Conservation (phyloP, 2,113 vertebrate species). For the Bambusicola thoracicus region DNA sequence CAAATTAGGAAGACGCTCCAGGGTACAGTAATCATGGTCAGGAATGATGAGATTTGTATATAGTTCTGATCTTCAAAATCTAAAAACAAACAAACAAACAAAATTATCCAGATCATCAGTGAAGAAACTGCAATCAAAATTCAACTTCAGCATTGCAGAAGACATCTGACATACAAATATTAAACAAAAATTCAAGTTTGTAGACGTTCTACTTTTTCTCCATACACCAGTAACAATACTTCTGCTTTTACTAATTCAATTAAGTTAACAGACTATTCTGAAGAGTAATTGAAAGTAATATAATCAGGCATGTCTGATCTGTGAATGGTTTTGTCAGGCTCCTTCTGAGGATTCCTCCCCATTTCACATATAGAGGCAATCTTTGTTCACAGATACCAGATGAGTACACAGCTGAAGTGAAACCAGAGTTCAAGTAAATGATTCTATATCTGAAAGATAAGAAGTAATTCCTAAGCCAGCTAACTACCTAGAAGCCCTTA, state of each 20-base stretch:
- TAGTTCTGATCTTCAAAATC: conserved; percentile 81
- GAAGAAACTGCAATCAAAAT: conserved; percentile 41
- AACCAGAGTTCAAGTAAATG: conserved; percentile 56
- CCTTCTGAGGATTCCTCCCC: background rate
- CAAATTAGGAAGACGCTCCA: conserved; percentile 92
- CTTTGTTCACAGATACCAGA: background rate
- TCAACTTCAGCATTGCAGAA: conserved; percentile 41
- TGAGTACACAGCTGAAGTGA: conserved; percentile 1
- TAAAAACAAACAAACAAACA: conserved; percentile 77
- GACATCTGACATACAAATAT: background rate
- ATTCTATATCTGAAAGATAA: conserved; percentile 56
- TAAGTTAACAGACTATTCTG: background rate
- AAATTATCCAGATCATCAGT: conserved; percentile 64
- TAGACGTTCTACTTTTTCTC: background rate
- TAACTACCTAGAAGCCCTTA: conserved; percentile 32
- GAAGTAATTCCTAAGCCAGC: conserved; percentile 53
- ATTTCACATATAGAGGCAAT: background rate
- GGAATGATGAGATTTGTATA: conserved; percentile 79
- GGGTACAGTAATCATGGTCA: conserved; percentile 93
- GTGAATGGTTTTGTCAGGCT: background rate
- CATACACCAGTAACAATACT: background rate
- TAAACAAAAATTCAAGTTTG: background rate
- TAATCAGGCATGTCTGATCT: background rate
- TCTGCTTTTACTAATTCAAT: background rate
- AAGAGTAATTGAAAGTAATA: background rate